These are phyloP conservation scores for Hydrolagus colliei DNA, from an alignment of 2,797 vertebrate genomes.

Conservation along the genomic window DNA sequence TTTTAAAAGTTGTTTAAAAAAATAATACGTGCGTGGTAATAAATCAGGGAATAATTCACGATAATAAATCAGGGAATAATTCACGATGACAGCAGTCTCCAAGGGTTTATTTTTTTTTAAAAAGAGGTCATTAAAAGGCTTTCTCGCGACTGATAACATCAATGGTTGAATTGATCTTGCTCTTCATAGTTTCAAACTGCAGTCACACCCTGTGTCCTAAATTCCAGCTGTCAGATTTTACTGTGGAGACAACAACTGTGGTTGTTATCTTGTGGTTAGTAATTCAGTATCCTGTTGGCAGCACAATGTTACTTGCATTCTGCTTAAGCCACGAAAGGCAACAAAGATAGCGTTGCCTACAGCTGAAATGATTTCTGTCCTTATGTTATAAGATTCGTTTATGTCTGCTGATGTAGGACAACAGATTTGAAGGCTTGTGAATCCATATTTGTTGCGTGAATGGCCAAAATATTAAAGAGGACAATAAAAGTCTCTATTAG, in stretches of 20 bases:
- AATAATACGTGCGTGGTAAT: neutral
- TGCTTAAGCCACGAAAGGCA: slow-evolving; percentile 12
- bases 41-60: neutral
- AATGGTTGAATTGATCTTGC: neutral
- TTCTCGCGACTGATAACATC: neutral
- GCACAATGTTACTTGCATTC: slow-evolving; percentile 11
- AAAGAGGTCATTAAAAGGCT: neutral
- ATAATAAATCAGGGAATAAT: neutral
- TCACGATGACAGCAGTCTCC: neutral
- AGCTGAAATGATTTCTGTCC: slow-evolving; percentile 23
- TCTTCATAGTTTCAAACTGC: neutral
- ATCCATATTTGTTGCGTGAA: slow-evolving; percentile 23
- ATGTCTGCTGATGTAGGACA: slow-evolving; percentile 10
- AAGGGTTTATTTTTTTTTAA: neutral
- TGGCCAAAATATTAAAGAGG: neutral
- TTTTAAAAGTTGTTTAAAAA: neutral
- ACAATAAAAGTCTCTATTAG: slow-evolving; percentile 29
- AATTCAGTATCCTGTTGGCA: slow-evolving; percentile 21
- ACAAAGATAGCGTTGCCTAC: neutral
- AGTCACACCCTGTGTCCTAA: slow-evolving; percentile 29
- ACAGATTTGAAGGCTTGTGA: slow-evolving; percentile 10
- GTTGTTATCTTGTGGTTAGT: slow-evolving; percentile 22
- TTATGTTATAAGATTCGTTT: neutral
- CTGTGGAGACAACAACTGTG: neutral
- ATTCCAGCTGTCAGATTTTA: slow-evolving; percentile 23